Percentiles rank a stretch among this genome's conserved stretches.
Evolutionary conservation across 2,797 vertebrate species (phyloP).

Genomic region (Esox lucius): DNA sequence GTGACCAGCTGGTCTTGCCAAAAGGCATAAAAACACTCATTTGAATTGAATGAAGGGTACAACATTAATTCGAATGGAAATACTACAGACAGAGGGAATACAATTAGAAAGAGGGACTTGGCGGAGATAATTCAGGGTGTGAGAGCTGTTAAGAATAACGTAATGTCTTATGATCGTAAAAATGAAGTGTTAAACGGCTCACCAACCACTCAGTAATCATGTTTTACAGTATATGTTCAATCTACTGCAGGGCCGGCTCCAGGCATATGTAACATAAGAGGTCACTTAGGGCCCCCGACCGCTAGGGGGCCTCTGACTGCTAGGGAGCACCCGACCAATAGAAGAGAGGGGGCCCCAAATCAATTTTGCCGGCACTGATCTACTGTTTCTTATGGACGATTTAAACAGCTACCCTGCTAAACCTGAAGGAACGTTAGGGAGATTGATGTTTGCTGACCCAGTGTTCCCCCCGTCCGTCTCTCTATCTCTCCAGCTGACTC

Average conservation of each 20-base stretch:
- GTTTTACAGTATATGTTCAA: background rate
- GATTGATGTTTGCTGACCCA: background rate
- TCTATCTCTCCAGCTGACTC: slow-evolving; percentile 78
- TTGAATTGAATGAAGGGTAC: background rate
- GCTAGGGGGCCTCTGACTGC: no score
- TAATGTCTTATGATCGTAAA: background rate
- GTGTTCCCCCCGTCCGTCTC: background rate
- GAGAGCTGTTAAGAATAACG: background rate
- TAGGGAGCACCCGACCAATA: no score
- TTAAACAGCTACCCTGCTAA: background rate
- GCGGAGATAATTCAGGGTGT: background rate
- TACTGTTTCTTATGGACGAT: background rate
- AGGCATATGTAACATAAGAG: background rate
- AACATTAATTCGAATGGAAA: no score
- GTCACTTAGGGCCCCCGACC: no score
- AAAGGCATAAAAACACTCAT: slow-evolving; percentile 21
- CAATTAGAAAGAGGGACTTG: background rate
- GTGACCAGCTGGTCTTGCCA: slow-evolving; percentile 40
- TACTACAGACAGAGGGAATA: no score
- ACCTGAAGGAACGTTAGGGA: background rate
- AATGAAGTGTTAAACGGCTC: background rate
- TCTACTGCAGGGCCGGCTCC: background rate
- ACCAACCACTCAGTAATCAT: background rate
- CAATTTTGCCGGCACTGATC: no score
- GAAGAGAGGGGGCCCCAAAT: no score